These are phyloP conservation scores for Tyto alba DNA, from an alignment of 2,113 vertebrate genomes.

Conservation along the genomic window DNA sequence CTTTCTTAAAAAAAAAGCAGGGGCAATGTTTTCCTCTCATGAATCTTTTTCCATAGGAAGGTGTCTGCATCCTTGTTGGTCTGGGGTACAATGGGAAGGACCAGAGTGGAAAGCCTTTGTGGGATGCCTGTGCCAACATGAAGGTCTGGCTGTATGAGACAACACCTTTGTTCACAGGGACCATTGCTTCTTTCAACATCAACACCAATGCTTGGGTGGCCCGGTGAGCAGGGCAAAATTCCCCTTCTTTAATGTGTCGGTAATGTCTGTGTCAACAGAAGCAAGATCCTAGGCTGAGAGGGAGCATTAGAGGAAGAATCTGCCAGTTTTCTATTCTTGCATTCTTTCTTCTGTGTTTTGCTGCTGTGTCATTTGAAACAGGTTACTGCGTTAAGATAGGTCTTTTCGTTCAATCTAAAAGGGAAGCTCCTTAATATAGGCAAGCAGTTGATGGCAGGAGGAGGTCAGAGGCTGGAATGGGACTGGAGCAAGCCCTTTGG, in stretches of 20 bases:
- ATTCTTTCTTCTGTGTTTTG: neutral
- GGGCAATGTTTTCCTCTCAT: neutral
- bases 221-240: constrained; percentile 76
- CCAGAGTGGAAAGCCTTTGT: constrained; percentile 69
- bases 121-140: constrained; percentile 96
- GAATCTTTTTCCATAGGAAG: constrained; percentile 77
- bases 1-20: neutral
- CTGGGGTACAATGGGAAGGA: constrained; percentile 85
- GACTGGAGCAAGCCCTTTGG: rapidly evolving
- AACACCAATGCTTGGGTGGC: constrained; percentile 96
- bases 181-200: constrained; percentile 94
- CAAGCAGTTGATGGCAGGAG: neutral
- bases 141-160: constrained; percentile 95
- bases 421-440: neutral
- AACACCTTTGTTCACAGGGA: constrained; percentile 89
- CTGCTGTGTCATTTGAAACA: neutral
- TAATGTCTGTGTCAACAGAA: neutral
- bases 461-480: neutral
- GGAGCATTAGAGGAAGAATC: neutral
- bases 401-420: neutral
- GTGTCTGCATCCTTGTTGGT: constrained; percentile 89
- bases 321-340: neutral
- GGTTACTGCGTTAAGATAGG: neutral
- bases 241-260: neutral
- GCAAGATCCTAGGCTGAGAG: neutral